phyloP scores from a whole-genome alignment of 2,888 invertebrate species.

The Odiellus spinosus region DNA sequence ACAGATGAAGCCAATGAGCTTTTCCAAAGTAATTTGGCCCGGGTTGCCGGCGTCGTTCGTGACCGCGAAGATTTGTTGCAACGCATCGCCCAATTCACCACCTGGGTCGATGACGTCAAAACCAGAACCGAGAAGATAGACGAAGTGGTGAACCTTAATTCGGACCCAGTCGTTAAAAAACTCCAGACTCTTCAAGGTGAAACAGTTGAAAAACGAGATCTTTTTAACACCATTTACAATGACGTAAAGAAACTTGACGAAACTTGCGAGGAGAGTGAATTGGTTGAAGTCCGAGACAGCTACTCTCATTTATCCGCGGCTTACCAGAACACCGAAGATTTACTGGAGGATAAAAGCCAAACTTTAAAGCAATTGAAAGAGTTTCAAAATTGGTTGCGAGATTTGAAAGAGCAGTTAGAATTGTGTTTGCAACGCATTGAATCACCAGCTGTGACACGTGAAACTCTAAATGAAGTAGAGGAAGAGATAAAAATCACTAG shows the following conservation, averaged over 20 bases:
- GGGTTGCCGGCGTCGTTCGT: constrained; percentile 40
- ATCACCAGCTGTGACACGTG: constrained; percentile 21
- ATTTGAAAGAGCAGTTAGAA: constrained; percentile 11
- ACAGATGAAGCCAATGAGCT: constrained; percentile 11
- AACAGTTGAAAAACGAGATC: constrained; percentile 37
- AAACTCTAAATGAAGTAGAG: constrained; percentile 50
- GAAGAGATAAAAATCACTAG: constrained; percentile 52
- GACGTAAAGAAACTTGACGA: constrained; percentile 60
- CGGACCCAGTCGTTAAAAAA: constrained; percentile 58
- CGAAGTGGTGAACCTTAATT: constrained; percentile 62
- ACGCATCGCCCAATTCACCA: constrained; percentile 10
- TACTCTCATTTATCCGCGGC: constrained; percentile 58
- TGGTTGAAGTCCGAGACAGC: constrained; percentile 51
- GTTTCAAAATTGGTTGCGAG: constrained; percentile 13
- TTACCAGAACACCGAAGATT: constrained; percentile 41
- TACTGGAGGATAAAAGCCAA: constrained; percentile 24
- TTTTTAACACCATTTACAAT: constrained; percentile 58
- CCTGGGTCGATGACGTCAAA: constrained; percentile 12
- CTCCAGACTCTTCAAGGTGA: constrained; percentile 29
- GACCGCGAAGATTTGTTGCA: constrained; percentile 59
- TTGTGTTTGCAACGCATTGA: constrained; percentile 11
- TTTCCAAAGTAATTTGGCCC: constrained; percentile 6
- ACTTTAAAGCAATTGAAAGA: constrained; percentile 24
- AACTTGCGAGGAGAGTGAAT: constrained; percentile 56
- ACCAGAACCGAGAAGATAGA: constrained; percentile 42